A percentile compares a stretch with the other conserved stretches of the same genome.
Conservation (phyloP, 2,113 vertebrate species). For the Xiphias gladius region DNA sequence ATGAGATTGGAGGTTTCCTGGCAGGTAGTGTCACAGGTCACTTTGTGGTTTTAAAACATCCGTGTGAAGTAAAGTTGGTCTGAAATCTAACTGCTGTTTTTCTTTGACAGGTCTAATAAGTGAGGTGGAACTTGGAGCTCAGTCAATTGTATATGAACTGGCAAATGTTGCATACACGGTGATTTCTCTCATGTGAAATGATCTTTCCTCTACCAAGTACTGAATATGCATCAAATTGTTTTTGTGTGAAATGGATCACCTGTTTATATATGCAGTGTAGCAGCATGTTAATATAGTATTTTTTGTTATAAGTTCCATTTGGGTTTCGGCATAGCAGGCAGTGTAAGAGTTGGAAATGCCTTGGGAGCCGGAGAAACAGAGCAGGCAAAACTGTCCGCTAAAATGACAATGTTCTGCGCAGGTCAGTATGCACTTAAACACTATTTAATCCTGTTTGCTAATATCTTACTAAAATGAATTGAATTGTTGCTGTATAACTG, state of each 20-base stretch:
- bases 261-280: not conserved
- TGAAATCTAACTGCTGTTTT: not conserved
- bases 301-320: conserved; percentile 85
- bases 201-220: not conserved
- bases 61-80: not conserved
- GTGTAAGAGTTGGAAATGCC: conserved; percentile 89
- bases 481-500: too few species aligned
- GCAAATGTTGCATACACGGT: conserved; percentile 89
- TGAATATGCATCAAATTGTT: not conserved
- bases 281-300: not conserved
- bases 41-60: not conserved
- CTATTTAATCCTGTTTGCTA: not conserved
- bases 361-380: conserved; percentile 85
- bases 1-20: conserved; percentile 89
- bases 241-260: not conserved
- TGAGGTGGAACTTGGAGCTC: conserved; percentile 90
- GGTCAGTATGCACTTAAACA: conserved; percentile 37
- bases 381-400: conserved; percentile 86
- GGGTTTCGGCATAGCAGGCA: conserved; percentile 87
- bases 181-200: conserved; percentile 48
- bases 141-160: conserved; percentile 88
- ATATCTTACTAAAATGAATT: too few species aligned
- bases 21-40: conserved; percentile 80
- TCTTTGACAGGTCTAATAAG: conserved; percentile 87
- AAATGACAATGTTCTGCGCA: conserved; percentile 73